A percentile compares a stretch with the other conserved stretches of the same genome.
Evolutionary conservation across 2,113 vertebrate species (phyloP).

Genomic region (Phalacrocorax pelagicus): DNA sequence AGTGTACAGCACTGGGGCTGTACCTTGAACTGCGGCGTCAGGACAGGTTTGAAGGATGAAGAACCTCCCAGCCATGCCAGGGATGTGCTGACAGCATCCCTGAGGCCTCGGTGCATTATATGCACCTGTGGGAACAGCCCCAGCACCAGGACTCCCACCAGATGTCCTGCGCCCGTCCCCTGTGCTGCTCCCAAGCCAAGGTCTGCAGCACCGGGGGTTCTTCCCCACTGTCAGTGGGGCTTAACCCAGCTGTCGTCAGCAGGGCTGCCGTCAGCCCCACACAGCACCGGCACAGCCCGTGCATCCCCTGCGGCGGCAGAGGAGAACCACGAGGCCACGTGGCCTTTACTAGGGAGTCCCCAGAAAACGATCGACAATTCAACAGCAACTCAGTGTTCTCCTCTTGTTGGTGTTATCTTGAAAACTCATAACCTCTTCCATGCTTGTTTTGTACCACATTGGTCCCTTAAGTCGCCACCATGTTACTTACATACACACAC

Average conservation of each 20-base stretch:
- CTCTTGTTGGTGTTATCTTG: neutral
- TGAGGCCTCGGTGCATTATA: accelerated
- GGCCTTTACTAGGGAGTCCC: neutral
- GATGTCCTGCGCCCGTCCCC: accelerated
- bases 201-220: neutral
- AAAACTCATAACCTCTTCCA: neutral
- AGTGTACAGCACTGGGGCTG: neutral
- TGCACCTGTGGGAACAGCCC: neutral
- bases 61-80: neutral
- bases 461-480: neutral
- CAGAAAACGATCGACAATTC: neutral
- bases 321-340: accelerated
- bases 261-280: neutral
- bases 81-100: neutral
- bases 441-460: neutral
- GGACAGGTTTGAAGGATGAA: slow-evolving; percentile 17
- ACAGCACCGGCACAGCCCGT: accelerated
- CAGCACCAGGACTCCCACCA: neutral
- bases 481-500: accelerated
- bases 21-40: neutral
- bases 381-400: neutral
- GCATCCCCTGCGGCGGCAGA: accelerated
- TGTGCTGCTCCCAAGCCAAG: accelerated
- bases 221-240: accelerated
- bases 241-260: neutral